phyloP scores from a whole-genome alignment of 1,140 invertebrate genomes.

The Listronotus bonariensis region DNA sequence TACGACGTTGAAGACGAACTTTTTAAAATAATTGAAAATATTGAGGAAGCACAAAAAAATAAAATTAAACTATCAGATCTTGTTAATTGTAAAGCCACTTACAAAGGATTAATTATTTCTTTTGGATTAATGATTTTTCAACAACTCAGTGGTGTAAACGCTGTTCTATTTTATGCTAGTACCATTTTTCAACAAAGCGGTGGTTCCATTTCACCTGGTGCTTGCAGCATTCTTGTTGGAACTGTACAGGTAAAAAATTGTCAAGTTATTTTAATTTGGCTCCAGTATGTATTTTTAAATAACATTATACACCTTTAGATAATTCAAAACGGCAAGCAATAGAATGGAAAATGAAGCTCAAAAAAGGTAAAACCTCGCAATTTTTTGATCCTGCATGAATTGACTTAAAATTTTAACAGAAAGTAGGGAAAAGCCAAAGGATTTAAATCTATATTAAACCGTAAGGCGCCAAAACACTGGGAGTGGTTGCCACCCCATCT shows the following conservation, averaged over 20 bases:
- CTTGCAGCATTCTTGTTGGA: conserved; percentile 76
- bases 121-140: conserved; percentile 74
- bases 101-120: conserved; percentile 70
- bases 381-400: no score
- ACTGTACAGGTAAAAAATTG: conserved; percentile 63
- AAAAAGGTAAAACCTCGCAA: no score
- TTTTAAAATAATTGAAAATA: conserved; percentile 49
- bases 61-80: conserved; percentile 56
- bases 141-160: conserved; percentile 80
- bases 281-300: no score
- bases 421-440: no score
- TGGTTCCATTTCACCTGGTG: conserved; percentile 59
- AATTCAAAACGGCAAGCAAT: no score
- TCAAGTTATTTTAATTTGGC: conserved; percentile 44
- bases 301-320: no score
- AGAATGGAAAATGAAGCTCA: no score
- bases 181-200: conserved; percentile 70
- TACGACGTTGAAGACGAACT: conserved; percentile 58
- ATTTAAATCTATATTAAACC: no score
- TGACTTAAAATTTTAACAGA: no score
- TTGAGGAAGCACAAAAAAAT: conserved; percentile 34
- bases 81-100: conserved; percentile 60
- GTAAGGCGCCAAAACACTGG: no score
- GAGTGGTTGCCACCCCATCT: no score
- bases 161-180: conserved; percentile 79